A percentile compares a stretch with the other conserved stretches of the same genome.
These are phyloP conservation scores for Magallana nippona DNA, from an alignment of 2,888 invertebrate species.

Conservation along the genomic window DNA sequence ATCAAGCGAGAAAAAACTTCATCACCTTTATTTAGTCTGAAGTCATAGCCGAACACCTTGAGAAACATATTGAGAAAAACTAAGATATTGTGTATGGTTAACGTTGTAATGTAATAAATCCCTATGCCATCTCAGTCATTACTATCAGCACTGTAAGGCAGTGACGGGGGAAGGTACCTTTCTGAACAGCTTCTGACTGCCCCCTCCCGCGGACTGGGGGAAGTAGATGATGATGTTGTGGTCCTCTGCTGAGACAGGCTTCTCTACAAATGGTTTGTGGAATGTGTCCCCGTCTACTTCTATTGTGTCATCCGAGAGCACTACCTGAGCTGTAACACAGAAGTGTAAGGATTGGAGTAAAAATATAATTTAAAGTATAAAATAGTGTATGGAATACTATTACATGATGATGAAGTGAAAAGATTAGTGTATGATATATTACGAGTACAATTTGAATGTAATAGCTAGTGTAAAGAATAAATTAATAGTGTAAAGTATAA, in stretches of 20 bases:
- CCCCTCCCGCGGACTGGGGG: constrained; percentile 97
- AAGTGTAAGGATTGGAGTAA: neutral
- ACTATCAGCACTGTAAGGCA: neutral
- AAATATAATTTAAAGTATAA: too few species aligned
- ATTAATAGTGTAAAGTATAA: too few species aligned
- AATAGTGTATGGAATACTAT: neutral
- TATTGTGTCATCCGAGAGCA: constrained; percentile 96
- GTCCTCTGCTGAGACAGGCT: constrained; percentile 99
- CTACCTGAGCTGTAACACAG: constrained; percentile 84
- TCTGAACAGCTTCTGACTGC: constrained; percentile 97
- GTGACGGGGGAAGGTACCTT: constrained; percentile 85
- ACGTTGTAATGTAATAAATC: too few species aligned
- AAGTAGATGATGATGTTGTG: constrained; percentile 99
- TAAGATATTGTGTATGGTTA: too few species aligned
- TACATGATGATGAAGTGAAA: neutral
- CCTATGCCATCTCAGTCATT: too few species aligned
- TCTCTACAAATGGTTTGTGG: constrained; percentile 99
- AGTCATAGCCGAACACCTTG: too few species aligned
- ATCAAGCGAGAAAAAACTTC: too few species aligned
- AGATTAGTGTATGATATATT: neutral
- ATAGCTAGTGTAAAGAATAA: too few species aligned
- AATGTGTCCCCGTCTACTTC: constrained; percentile 95
- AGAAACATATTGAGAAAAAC: too few species aligned
- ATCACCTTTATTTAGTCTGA: too few species aligned
- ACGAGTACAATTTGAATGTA: too few species aligned